A percentile compares a stretch with the other conserved stretches of the same genome.
Conservation (phyloP, 2,113 vertebrate genomes). For the Sturnus vulgaris region DNA sequence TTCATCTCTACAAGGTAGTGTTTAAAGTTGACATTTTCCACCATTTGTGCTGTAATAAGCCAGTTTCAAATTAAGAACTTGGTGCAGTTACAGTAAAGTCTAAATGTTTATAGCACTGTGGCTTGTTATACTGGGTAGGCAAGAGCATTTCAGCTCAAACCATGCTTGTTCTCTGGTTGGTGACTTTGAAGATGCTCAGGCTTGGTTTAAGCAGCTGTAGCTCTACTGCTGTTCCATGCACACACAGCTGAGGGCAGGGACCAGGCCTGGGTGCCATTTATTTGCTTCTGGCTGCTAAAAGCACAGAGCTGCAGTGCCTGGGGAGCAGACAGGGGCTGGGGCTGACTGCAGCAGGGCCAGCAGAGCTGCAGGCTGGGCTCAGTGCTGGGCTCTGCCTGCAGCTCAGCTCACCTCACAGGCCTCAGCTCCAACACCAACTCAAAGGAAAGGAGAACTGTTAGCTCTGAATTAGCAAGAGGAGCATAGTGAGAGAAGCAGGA, state of each 20-base stretch:
- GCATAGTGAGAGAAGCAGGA: neutral
- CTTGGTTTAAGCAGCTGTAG: neutral
- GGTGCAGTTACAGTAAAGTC: conserved; percentile 56
- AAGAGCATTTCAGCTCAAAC: neutral
- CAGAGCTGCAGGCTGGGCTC: neutral
- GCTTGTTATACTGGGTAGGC: neutral
- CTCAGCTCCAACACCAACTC: neutral
- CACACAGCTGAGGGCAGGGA: neutral
- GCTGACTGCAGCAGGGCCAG: neutral
- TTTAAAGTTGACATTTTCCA: conserved; percentile 41
- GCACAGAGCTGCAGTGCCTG: neutral
- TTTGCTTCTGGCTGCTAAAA: neutral
- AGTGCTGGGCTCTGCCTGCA: neutral
- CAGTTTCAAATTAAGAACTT: conserved; percentile 62
- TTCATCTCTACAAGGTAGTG: conserved; percentile 51
- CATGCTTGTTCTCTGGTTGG: neutral
- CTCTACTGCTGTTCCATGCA: conserved; percentile 48
- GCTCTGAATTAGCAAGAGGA: neutral
- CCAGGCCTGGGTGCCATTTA: neutral
- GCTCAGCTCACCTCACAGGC: neutral
- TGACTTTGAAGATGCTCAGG: neutral
- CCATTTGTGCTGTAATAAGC: conserved; percentile 49
- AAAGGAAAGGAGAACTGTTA: neutral
- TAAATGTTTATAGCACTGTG: neutral
- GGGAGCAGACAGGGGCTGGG: neutral